phyloP scores from a whole-genome alignment of 2,888 invertebrate genomes.

The Magallana nippona region DNA sequence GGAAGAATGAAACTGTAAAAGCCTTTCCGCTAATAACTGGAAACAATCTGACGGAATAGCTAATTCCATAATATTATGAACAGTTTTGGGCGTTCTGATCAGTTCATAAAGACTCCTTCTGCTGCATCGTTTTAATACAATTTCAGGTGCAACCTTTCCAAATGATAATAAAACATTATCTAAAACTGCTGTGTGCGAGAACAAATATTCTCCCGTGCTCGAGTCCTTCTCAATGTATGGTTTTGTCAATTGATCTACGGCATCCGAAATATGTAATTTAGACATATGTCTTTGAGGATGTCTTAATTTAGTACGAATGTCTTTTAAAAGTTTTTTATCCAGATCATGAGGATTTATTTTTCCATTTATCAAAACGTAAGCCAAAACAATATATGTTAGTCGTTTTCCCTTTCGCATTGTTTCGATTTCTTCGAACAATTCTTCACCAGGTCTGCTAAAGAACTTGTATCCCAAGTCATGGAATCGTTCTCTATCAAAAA shows the following conservation, averaged over 20 bases:
- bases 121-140: not conserved
- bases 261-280: not conserved
- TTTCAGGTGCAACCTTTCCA: not conserved
- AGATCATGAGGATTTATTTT: not conserved
- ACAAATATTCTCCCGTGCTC: not conserved
- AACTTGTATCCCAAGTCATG: not conserved
- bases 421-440: not conserved
- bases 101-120: not conserved
- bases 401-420: not conserved
- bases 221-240: not conserved
- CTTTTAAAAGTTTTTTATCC: not conserved
- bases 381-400: not conserved
- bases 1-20: not conserved
- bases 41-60: not conserved
- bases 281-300: not conserved
- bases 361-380: not conserved
- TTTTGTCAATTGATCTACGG: not conserved
- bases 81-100: not conserved
- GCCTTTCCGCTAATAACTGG: not conserved
- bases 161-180: not conserved
- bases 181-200: not conserved
- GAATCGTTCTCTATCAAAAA: not conserved
- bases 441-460: not conserved
- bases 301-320: not conserved
- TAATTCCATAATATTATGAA: not conserved